Evolutionary conservation across 2,888 invertebrate species (phyloP).

Genomic region (Drosophila mayaguana): DNA sequence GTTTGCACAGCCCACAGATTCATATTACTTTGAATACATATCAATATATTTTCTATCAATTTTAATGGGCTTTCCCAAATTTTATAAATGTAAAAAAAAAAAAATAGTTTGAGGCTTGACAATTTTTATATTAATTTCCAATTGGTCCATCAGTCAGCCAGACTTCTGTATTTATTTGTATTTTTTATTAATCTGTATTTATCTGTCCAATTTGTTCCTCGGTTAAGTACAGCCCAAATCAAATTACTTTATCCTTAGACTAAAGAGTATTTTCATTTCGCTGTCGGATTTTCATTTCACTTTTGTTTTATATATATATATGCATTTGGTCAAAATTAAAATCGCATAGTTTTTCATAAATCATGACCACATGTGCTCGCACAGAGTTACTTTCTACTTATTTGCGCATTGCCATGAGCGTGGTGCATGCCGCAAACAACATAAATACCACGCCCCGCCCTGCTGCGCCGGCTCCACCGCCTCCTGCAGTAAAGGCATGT

Average conservation of each 20-base stretch:
- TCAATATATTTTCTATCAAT: no score
- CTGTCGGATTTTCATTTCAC: no score
- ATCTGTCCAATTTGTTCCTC: not conserved
- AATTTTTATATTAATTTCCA: no score
- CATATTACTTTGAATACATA: no score
- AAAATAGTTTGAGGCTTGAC: no score
- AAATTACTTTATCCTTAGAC: not conserved
- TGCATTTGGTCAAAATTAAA: constrained; percentile 65
- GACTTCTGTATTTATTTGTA: no score
- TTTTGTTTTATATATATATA: not conserved
- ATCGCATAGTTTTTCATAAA: constrained; percentile 66
- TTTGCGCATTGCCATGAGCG: constrained; percentile 37
- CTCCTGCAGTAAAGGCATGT: not conserved
- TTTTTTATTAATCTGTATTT: no score
- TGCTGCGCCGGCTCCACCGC: not conserved
- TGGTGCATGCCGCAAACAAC: constrained; percentile 15
- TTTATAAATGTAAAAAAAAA: no score
- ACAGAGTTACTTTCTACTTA: constrained; percentile 34
- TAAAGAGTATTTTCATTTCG: constrained; percentile 23
- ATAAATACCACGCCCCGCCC: not conserved
- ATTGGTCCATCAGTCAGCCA: no score
- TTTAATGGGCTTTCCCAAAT: no score
- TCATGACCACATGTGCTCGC: constrained; percentile 60
- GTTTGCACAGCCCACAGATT: no score
- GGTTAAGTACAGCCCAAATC: fast-evolving